Conservation (phyloP, 1,140 invertebrate genomes). For the Drosophila quadrilineata region DNA sequence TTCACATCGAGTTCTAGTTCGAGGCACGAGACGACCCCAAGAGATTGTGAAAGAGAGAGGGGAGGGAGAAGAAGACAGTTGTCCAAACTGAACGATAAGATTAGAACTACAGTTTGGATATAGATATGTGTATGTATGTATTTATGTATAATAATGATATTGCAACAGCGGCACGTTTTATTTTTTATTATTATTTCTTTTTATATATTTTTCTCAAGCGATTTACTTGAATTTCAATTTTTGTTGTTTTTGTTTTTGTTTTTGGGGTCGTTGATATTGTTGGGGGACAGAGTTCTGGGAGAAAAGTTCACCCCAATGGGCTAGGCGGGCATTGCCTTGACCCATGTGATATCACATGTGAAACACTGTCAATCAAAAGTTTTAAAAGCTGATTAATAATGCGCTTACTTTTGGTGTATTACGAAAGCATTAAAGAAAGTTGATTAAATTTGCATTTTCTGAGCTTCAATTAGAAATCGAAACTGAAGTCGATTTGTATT, state of each 20-base stretch:
- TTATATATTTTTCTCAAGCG: no score
- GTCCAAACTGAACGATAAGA: conserved; percentile 33
- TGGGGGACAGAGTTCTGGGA: conserved; percentile 22
- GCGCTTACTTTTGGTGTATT: no score
- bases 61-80: no score
- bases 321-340: conserved; percentile 25
- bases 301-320: conserved; percentile 27
- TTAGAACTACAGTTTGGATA: conserved; percentile 17
- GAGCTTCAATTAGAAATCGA: no score
- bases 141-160: conserved; percentile 18
- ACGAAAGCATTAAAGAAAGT: no score
- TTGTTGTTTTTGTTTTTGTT: conserved; percentile 14
- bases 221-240: neutral
- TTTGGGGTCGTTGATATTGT: conserved; percentile 28
- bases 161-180: conserved; percentile 34
- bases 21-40: conserved; percentile 18
- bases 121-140: no score
- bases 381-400: no score
- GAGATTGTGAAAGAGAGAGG: no score
- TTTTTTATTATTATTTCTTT: conserved; percentile 16
- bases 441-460: no score
- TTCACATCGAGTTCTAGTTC: conserved; percentile 30
- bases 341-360: conserved; percentile 7
- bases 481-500: no score
- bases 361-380: neutral